These are phyloP conservation scores for Linyphia triangularis DNA, from an alignment of 2,888 invertebrate species.

Conservation along the genomic window DNA sequence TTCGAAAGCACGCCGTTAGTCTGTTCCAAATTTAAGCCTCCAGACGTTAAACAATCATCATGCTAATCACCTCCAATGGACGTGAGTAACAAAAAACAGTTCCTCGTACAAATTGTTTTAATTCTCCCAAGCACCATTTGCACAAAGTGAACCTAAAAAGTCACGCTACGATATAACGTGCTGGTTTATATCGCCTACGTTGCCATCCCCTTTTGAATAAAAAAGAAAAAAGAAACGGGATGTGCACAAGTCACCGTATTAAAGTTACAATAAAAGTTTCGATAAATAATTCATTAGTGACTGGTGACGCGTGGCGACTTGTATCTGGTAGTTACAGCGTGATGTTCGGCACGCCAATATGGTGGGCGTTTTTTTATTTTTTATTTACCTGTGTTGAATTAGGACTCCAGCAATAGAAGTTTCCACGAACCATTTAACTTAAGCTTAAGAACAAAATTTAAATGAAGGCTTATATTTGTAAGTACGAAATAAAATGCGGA, in stretches of 20 bases:
- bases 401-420: too few species aligned
- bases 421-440: too few species aligned
- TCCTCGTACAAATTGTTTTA: constrained; percentile 40
- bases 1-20: background rate
- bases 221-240: constrained; percentile 19
- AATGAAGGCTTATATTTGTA: too few species aligned
- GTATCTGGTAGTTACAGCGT: constrained; percentile 18
- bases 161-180: background rate
- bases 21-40: constrained; percentile 25
- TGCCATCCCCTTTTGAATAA: background rate
- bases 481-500: too few species aligned
- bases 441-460: too few species aligned
- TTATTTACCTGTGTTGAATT: too few species aligned
- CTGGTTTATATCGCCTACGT: background rate
- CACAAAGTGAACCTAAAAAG: background rate
- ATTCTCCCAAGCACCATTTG: background rate
- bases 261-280: constrained; percentile 65
- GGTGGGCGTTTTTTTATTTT: too few species aligned
- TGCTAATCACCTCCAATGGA: constrained; percentile 13
- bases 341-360: constrained; percentile 28
- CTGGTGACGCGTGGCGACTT: constrained; percentile 62
- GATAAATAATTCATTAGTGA: constrained; percentile 74
- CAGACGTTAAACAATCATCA: constrained; percentile 38
- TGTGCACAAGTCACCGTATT: constrained; percentile 49
- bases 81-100: background rate